phyloP scores from a whole-genome alignment of 2,888 invertebrate genomes.

The Drosophila testacea region DNA sequence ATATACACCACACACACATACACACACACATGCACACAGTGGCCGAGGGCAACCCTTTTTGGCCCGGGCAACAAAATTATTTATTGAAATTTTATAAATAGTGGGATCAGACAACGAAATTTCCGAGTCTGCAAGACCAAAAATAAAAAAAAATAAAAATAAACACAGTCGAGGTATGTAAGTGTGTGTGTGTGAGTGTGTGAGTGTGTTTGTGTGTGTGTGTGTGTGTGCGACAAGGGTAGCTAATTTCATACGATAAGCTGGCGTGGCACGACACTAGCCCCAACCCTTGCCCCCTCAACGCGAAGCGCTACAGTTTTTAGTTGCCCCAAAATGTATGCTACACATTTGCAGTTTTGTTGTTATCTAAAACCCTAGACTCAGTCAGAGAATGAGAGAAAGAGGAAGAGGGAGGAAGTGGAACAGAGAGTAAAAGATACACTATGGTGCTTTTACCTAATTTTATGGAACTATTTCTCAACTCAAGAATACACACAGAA shows the following conservation, averaged over 20 bases:
- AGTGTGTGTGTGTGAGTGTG: not conserved
- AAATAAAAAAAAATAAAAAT: conserved; percentile 69
- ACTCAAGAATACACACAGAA: too few relatives aligned
- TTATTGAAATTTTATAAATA: conserved; percentile 85
- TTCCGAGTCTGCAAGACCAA: conserved; percentile 74
- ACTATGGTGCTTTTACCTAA: too few relatives aligned
- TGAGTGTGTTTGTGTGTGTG: conserved; percentile 22
- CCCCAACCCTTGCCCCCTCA: conserved; percentile 38
- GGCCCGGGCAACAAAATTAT: conserved; percentile 72
- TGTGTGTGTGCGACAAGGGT: conserved; percentile 65
- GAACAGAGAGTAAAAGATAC: too few relatives aligned
- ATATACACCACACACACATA: conserved; percentile 8
- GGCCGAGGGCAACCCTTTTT: conserved; percentile 53
- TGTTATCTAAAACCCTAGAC: conserved; percentile 57
- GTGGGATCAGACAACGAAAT: conserved; percentile 84
- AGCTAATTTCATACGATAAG: conserved; percentile 78
- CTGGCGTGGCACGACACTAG: conserved; percentile 73
- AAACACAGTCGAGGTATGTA: not conserved
- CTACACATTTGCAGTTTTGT: conserved; percentile 70
- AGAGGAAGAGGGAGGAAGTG: not conserved
- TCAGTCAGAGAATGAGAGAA: conserved; percentile 1
- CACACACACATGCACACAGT: conserved; percentile 8
- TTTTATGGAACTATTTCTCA: too few relatives aligned
- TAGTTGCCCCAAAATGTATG: conserved; percentile 75
- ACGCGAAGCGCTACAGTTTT: conserved; percentile 65